A percentile compares a stretch with the other conserved stretches of the same genome.
Evolutionary conservation across 2,113 vertebrate genomes (phyloP).

Genomic region (Eudorcas thomsonii): DNA sequence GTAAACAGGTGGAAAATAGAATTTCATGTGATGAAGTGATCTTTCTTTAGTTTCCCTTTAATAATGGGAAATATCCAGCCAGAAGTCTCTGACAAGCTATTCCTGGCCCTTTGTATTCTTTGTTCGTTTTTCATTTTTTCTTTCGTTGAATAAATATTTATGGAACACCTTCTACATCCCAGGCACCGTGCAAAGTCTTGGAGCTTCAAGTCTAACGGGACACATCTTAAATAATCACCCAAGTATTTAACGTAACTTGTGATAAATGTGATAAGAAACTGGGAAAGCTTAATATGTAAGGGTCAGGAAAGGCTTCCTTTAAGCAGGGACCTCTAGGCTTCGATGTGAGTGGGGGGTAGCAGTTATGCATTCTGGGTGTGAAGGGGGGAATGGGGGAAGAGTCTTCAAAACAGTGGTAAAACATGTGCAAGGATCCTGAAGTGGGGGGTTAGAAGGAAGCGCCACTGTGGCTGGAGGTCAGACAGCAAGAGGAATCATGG

Average conservation of each 20-base stretch:
- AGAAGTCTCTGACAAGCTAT: neutral
- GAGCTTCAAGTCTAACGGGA: neutral
- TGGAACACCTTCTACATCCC: neutral
- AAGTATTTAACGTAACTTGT: neutral
- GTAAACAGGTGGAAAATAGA: neutral
- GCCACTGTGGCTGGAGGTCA: neutral
- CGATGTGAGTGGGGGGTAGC: fast-evolving
- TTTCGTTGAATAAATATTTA: neutral
- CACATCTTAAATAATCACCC: neutral
- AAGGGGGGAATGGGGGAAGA: fast-evolving
- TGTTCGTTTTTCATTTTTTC: neutral
- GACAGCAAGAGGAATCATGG: neutral
- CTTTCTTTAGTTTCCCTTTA: neutral
- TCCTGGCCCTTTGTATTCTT: neutral
- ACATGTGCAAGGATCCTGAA: neutral
- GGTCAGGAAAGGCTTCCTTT: neutral
- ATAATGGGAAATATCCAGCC: neutral
- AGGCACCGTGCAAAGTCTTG: neutral
- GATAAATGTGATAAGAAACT: neutral
- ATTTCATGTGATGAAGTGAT: neutral
- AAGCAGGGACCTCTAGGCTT: neutral
- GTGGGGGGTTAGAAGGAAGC: neutral
- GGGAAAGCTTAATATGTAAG: neutral
- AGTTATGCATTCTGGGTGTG: neutral
- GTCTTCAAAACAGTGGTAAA: neutral